Evolutionary conservation across 2,888 invertebrate species (phyloP), one percentile per base, ranked within the genome.

Genomic region (Lithophane socia): DNA sequence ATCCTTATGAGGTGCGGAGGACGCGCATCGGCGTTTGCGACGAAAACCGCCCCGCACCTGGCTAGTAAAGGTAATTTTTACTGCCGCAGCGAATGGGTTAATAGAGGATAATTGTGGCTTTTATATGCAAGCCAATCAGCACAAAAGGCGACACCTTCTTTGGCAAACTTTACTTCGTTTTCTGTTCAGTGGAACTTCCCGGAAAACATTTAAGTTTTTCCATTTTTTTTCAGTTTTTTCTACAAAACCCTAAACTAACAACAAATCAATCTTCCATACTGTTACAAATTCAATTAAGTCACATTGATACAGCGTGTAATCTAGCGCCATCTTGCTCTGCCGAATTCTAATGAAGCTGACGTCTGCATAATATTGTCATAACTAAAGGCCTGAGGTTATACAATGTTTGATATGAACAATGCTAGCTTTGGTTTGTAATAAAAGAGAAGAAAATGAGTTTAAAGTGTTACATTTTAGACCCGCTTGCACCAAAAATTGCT

Each of bases 331-430:
- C 92, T 92, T 92, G 90, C 88, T 89, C 88, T 91, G 90, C 92
- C 90, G 88, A 92, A 94, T 94, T 94, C 93, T 92, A 94, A 94
- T 94, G 94, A 92, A 92, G 71, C 67, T 90, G 91, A 89, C 89
- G 92, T 93, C 90, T 94, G 94, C 92, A 93, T 92, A 91, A 92
- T 89, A 88, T 88, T 81, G 89, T 86, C 88, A 86, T 88, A 88
- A 85, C 85, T 73, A 49, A 75, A 83, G 73, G 77, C 79, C 75
- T 63, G 72, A 56, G 86, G 85, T 65, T 82, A 74, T 61, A 37
- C 18, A 4, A 61, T 61, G 71, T 77, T 76, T 64, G 66, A 71
- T 73, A 76, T 61, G 47, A 61, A 49, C 61, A 77, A 80, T 56
- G 69, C 60, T 21, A 80, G 74, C 72, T 85, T 84, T 61, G 16